Conservation (phyloP, 2,888 invertebrate species). For the Pachydiplax longipennis region DNA sequence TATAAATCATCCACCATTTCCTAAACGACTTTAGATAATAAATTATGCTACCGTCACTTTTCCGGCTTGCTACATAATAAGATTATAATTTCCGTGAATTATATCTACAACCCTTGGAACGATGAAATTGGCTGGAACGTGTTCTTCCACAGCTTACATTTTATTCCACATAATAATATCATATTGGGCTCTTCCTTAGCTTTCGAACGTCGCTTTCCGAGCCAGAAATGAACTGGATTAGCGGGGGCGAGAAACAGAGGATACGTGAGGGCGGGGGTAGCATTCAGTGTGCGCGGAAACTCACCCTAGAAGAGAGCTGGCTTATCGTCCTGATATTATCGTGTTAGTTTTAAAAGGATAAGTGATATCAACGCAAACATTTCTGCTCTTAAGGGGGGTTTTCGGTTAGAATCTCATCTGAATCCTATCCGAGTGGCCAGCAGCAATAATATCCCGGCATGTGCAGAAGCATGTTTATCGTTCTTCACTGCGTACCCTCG, state of each 20-base stretch:
- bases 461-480: conserved; percentile 5
- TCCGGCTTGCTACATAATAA: no score
- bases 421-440: neutral
- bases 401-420: neutral
- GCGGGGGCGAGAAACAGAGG: conserved; percentile 23
- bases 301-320: conserved; percentile 13
- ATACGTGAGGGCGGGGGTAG: conserved; percentile 12
- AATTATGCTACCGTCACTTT: no score
- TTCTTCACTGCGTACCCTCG: conserved; percentile 14
- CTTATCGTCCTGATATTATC: conserved; percentile 17
- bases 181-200: neutral
- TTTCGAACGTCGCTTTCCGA: neutral
- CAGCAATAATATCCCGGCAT: conserved; percentile 7
- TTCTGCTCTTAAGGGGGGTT: neutral
- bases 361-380: neutral
- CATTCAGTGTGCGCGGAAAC: conserved; percentile 33
- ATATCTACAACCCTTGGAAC: no score
- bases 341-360: neutral
- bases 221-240: neutral
- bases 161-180: neutral
- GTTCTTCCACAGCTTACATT: neutral
- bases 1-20: no score
- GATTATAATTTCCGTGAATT: no score
- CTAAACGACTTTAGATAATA: no score
- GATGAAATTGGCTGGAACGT: neutral